These are phyloP conservation scores for Cromileptes altivelis DNA, from an alignment of 2,113 vertebrate species.

Conservation along the genomic window DNA sequence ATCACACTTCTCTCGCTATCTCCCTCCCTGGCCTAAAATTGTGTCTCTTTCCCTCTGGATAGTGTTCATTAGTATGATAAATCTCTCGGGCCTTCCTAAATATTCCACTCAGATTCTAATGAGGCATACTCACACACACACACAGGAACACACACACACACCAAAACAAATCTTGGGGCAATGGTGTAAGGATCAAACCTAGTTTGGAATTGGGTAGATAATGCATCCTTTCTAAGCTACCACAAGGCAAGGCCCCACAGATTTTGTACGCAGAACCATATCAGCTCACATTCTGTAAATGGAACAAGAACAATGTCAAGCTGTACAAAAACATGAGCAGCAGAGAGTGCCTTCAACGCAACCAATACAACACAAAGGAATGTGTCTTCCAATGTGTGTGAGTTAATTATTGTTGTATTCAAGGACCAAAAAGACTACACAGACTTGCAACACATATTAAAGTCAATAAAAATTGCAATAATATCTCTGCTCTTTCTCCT, in stretches of 20 bases:
- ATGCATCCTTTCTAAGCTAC: conserved; percentile 35
- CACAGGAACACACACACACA: conserved; percentile 20
- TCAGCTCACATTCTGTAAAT: conserved; percentile 17
- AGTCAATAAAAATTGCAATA: not conserved
- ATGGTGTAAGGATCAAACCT: conserved; percentile 44
- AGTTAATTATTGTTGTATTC: not conserved
- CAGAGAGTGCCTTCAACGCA: not conserved
- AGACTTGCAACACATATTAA: not conserved
- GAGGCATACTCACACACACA: conserved; percentile 46
- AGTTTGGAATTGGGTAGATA: conserved; percentile 36
- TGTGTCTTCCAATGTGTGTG: not conserved
- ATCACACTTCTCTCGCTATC: conserved; percentile 1
- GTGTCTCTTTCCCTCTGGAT: conserved; percentile 55
- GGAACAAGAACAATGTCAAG: conserved; percentile 8
- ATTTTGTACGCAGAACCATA: conserved; percentile 30
- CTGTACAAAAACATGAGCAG: not conserved
- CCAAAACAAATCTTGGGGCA: conserved; percentile 56
- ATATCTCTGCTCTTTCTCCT: not conserved
- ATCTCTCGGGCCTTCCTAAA: conserved; percentile 69
- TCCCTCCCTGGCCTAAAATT: conserved; percentile 37
- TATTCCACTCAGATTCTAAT: conserved; percentile 68
- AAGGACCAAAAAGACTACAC: not conserved
- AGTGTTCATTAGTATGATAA: conserved; percentile 79
- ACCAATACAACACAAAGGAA: not conserved
- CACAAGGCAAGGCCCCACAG: conserved; percentile 32